These are phyloP conservation scores for Agapornis roseicollis DNA, from an alignment of 2,113 vertebrate species.

Conservation along the genomic window DNA sequence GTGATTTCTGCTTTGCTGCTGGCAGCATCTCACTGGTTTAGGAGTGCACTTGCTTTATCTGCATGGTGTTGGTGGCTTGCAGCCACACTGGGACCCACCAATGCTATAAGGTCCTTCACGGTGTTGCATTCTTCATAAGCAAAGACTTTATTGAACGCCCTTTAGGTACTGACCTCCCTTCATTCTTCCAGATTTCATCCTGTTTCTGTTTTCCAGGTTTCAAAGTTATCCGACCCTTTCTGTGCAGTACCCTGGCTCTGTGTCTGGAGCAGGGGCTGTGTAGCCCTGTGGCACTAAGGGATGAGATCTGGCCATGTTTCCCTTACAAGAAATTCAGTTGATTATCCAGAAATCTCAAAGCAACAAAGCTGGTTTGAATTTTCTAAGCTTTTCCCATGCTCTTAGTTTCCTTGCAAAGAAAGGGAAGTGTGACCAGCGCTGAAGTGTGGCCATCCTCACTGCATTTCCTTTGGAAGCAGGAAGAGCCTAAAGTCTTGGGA, in stretches of 20 bases:
- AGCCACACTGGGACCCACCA: accelerated
- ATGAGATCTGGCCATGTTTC: background rate
- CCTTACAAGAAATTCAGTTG: background rate
- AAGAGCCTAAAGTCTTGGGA: background rate
- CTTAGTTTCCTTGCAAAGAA: background rate
- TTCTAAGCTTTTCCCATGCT: background rate
- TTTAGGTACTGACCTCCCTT: background rate
- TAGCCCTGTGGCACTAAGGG: background rate
- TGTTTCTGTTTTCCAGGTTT: background rate
- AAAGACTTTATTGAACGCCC: background rate
- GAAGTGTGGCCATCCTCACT: accelerated
- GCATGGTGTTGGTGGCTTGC: accelerated
- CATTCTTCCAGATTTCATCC: background rate
- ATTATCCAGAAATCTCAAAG: background rate
- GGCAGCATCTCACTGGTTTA: background rate
- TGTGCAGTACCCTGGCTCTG: background rate
- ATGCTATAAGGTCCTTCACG: background rate
- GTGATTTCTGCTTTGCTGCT: background rate
- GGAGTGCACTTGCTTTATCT: background rate
- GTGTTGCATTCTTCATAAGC: background rate
- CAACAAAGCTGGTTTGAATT: background rate
- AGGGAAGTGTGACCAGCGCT: background rate
- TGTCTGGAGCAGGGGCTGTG: accelerated
- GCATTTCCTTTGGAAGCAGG: conserved; percentile 31
- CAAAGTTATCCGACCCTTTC: background rate